Percentiles rank a stretch among this genome's conserved stretches.
Conservation (phyloP, 2,113 vertebrate genomes). For the Anoura caudifer region DNA sequence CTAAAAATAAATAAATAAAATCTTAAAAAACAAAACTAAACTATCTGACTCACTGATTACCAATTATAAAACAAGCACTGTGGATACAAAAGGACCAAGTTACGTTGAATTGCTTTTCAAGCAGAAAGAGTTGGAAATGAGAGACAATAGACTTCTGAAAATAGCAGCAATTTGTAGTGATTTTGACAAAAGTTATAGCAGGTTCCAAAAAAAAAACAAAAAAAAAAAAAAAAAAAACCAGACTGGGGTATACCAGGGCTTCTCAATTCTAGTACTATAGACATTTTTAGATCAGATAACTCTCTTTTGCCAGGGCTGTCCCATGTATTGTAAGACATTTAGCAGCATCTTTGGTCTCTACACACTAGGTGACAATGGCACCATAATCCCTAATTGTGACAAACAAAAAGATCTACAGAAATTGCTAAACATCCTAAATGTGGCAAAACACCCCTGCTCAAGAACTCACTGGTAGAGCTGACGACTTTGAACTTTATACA, state of each 20-base stretch:
- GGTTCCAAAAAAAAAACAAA: background rate
- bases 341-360: background rate
- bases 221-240: background rate
- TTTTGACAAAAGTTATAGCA: background rate
- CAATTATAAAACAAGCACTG: background rate
- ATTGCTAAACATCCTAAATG: background rate
- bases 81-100: background rate
- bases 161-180: background rate
- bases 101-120: background rate
- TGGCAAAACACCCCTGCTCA: background rate
- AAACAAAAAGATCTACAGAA: background rate
- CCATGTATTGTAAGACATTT: background rate
- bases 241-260: background rate
- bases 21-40: background rate
- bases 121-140: background rate
- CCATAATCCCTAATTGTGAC: background rate
- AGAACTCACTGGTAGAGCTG: background rate
- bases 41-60: background rate
- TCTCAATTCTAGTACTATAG: background rate
- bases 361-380: background rate
- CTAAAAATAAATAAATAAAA: no score
- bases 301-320: background rate
- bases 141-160: background rate
- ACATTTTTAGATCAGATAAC: background rate
- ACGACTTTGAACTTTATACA: background rate